Base-by-base conservation (phyloP, 2,888 invertebrate genomes). In the Parelbella ahira region DNA sequence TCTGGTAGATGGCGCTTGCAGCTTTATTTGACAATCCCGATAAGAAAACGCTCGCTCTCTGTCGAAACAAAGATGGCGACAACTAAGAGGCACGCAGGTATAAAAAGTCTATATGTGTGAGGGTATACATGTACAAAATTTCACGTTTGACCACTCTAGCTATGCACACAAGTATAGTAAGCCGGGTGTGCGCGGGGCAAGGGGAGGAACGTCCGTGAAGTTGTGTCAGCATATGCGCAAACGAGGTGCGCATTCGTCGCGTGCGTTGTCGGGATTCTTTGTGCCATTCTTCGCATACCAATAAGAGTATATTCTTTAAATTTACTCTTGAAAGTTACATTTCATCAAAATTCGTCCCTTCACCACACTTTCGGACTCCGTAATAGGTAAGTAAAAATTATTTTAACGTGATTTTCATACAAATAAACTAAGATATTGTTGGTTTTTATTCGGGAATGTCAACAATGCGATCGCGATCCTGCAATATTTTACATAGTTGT, bases 251-350 rank as follows among this genome's bases (percentile, higher is more conserved):
- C 93, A 90, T 89, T 91, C 90, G 91, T 89, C 90, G 91, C 91
- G 90, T 93, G 94, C 95, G 95, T 95, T 94, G 94, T 95, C 94
- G 91, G 92, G 94, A 95, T 95, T 96, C 95, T 95, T 95, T 95
- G 94, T 95, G 94, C 93, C 95, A 96, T 96, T 95, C 95, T 93
- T 94, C 91, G 93, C 95, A 96, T 96, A 94, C 95, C 95, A 94
- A 90, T 90, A 91, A 90, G 90, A 90, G 90, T 89, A 89, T 88
- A 90, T 90, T 90, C 90, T 91, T 91, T 90, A 89, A 90, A 90
- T 91, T 90, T 90, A 90, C 90, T 90, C 89, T 83, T 41, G 83
- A 89, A 90, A 91, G 90, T 89, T 87, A 88, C 74, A 79, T 68
- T 68, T 76, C 86, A 89, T 89, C 90, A 91, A 91, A 91, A 91